Conservation (phyloP, 2,888 invertebrate species). For the Drosophila suboccidentalis region DNA sequence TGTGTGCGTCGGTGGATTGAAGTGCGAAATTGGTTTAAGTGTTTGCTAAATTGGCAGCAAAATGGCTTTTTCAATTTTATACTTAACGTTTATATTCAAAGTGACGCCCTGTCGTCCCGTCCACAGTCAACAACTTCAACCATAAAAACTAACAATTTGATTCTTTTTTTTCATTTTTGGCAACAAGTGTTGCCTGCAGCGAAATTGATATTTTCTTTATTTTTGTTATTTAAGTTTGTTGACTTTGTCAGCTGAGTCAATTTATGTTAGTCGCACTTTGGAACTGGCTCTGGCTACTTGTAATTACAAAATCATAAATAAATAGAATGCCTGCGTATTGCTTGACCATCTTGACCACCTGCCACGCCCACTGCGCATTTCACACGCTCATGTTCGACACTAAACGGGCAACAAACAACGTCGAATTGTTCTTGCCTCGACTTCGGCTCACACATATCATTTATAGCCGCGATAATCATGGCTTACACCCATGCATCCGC, state of each 20-base stretch:
- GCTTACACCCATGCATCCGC: constrained; percentile 79
- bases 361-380: constrained; percentile 61
- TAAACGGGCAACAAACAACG: constrained; percentile 46
- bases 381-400: constrained; percentile 68
- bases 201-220: constrained; percentile 51
- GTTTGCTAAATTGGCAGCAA: constrained; percentile 85
- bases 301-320: constrained; percentile 70
- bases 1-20: constrained; percentile 76
- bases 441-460: constrained; percentile 75
- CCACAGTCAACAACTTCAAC: constrained; percentile 47
- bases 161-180: constrained; percentile 31
- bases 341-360: constrained; percentile 15
- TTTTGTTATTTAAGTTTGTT: constrained; percentile 30
- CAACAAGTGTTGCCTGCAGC: constrained; percentile 50
- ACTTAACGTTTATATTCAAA: constrained; percentile 76
- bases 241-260: constrained; percentile 22
- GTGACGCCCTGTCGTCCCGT: constrained; percentile 55
- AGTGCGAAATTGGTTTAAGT: constrained; percentile 85
- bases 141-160: constrained; percentile 66
- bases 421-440: constrained; percentile 13
- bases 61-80: constrained; percentile 85
- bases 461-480: constrained; percentile 81
- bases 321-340: constrained; percentile 32
- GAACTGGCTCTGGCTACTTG: constrained; percentile 41
- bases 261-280: constrained; percentile 12